Evolutionary conservation across 2,113 vertebrate genomes (phyloP).

Genomic region (Dasypus novemcinctus): DNA sequence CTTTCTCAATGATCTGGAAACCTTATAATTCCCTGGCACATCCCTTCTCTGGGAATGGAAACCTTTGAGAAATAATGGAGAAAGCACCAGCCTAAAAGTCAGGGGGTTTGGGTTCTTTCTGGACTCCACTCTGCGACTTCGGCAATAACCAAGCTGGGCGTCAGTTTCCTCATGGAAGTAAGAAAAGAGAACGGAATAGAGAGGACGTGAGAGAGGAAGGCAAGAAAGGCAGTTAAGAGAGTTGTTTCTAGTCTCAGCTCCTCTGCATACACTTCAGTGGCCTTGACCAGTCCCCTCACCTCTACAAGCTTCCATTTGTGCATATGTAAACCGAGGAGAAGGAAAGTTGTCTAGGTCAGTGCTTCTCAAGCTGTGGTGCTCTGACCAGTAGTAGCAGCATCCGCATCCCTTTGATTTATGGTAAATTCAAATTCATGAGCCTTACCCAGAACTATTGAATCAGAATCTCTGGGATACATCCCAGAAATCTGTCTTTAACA

Average conservation of each 20-base stretch:
- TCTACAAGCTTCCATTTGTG: background rate
- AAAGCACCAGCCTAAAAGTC: background rate
- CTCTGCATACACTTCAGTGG: background rate
- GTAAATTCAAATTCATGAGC: background rate
- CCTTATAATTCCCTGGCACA: background rate
- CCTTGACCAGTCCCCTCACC: background rate
- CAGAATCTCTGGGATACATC: background rate
- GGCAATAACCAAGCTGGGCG: background rate
- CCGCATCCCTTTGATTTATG: too few species aligned
- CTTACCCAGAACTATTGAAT: background rate
- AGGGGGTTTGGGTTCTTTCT: background rate
- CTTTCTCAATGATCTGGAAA: background rate
- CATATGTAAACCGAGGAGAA: background rate
- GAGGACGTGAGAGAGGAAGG: background rate
- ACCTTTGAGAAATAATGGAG: background rate
- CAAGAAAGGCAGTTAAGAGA: background rate
- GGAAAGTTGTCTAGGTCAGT: background rate
- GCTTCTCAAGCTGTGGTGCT: background rate
- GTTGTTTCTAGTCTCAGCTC: background rate
- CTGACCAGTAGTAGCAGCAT: background rate
- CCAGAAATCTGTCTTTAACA: background rate
- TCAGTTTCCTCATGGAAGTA: background rate
- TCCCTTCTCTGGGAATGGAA: background rate
- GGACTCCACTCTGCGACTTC: background rate
- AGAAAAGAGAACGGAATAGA: background rate